Base-by-base conservation (phyloP, 2,888 invertebrate genomes). In the Caenorhabditis uteleia region DNA sequence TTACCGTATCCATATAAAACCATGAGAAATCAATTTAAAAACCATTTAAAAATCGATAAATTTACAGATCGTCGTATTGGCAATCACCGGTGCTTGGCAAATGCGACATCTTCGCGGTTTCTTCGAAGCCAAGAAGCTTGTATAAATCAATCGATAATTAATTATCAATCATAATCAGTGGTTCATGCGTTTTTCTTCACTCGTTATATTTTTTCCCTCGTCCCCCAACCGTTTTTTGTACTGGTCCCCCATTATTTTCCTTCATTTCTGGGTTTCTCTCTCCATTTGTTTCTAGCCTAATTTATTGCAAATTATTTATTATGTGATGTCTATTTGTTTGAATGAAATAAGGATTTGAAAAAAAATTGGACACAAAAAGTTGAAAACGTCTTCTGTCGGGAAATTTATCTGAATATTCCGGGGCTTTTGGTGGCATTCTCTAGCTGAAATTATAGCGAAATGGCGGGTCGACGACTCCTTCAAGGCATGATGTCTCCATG, bases 111-210 rank as follows among this genome's bases (percentile, higher is more conserved):
- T 98, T 74, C 97, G 97, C 88, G 92, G 92, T 82, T 98, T 98
- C 88, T 99, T 98, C 83, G 95, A 98, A 86, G 97, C 97, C 26
- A 98, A 98, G 87, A 99, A 98, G 88, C 88, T 98, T 84, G 95
- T 95, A 40, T 85, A 78, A 80, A 48, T 42, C 25, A 14, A 7
- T 12, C 31, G 14, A 29, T 7, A 29, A 7, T 10, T 29, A 29
- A 10, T 7, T 29, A 29, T 7, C 31, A 10, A 12, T 7, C 7
- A 10, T 29, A 12, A 29, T 29, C 14, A 29, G 7, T 29, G 7
- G 10, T 46, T 46, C n/a, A 10, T 31, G 21, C 21, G n/a, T 60
- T 23, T 46, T 38, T 21, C 3, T 7, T 20, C 18, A 18, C 10
- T 23, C 51, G 33, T 27, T 55, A 18, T 34, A 10, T 50, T 36